Base-by-base conservation (phyloP, 2,797 vertebrate species). In the Halcyon badia region DNA sequence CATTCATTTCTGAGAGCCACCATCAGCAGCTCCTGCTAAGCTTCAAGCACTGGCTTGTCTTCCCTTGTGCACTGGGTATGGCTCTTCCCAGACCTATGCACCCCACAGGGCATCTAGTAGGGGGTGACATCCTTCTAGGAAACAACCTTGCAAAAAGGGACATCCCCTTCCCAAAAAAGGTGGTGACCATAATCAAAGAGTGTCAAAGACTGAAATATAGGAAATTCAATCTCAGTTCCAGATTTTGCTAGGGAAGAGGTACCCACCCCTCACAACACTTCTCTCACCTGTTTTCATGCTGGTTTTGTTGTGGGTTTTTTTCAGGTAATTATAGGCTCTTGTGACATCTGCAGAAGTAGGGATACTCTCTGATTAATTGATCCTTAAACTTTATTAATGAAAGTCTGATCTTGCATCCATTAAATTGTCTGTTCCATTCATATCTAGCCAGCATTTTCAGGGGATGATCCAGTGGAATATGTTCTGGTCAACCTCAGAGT, bases 161-260 rank as follows among this genome's bases (percentile, higher is more conserved):
- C 28, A 5, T 42, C 6, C 6, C 13, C 9, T 68, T 83, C 48
- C 22, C 56, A 49, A 80, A 86, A 86, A 5, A 4, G 39, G 9
- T 49, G 10, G 18, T 0, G 0, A 60, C 10, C 5, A 0, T 42
- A 48, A 61, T 5, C n/a, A 62, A 69, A n/a, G 0, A 0, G 5
- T 35, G 11, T 14, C 3, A 1, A 52, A 81, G n/a, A 35, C 6
- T 41, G 57, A 83, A 79, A 18, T 52, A 9, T 4, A n/a, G 26
- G 37, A 87, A 80, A 77, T 85, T 30, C 3, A 3, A 8, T 30
- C 44, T 37, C 28, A 61, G 35, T 60, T 89, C 17, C 44, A 92
- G 54, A 71, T 7, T n/a, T 65, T 52, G 11, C 26, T 64, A 54
- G 25, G 64, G n/a, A 80, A 78, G 13, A 2, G 1, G 58, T 48